Evolutionary conservation across 2,113 vertebrate genomes (phyloP), one percentile per base, ranked within the genome.

Genomic region (Cercocebus atys): DNA sequence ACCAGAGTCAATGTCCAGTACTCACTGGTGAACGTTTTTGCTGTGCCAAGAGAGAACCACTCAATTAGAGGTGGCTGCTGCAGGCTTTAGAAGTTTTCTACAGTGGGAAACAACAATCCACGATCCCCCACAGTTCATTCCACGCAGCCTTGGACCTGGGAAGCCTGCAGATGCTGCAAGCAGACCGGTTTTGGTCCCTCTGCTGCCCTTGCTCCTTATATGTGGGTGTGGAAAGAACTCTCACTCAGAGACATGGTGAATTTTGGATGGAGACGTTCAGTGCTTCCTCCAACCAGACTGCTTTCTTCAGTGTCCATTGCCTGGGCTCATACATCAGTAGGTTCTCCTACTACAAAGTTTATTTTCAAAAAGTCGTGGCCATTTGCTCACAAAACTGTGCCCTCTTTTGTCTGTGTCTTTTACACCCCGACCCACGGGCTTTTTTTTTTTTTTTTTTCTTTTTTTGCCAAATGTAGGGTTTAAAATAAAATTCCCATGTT

Each of bases 1-100:
- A 40, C 3, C 30, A 61, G n/a, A 7, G 38, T 9, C 17, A 80
- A 52, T 30, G 8, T n/a, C 52, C 50, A 18, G 68, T 4, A 3
- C 18, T 13, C 57, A 3, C 2, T 7, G 0, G 8, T 35, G 10
- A 55, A 3, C 5, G 4, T 18, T 30, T 38, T 73, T 40, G 16
- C 38, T n/a, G 38, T 43, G 27, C 47, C 8, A 8, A 73, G 17
- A 73, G 17, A 70, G 7, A 89, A 38, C 6, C 23, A 8, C 8
- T 32, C n/a, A 20, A 38, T n/a, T 9, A 3, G 20, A 68, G 27
- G 27, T 1, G 25, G 64, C 20, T 23, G 22, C 43, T 73, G 12
- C 6, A 32, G 38, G 6, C 40, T 96, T 6, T 91, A 72, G 45
- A n/a, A 78, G 12, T 23, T 55, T 84, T 59, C 61, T 80, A 16